Evolutionary conservation across 2,797 vertebrate species (phyloP).

Genomic region (Paguma larvata): DNA sequence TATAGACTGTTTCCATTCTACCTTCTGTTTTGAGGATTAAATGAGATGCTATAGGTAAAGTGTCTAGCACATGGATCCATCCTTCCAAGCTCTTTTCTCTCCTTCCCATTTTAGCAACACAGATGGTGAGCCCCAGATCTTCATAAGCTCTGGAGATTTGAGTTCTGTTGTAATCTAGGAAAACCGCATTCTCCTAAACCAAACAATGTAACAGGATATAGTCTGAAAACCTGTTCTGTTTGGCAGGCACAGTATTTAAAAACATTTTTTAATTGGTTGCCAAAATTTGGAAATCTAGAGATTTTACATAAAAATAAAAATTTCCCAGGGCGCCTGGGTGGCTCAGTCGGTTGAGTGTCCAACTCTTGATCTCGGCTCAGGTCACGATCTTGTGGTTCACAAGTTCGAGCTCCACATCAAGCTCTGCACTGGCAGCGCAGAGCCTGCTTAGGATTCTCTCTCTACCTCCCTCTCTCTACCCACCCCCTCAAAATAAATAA

Average conservation of each 20-base stretch:
- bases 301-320: conserved; percentile 35
- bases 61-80: background rate
- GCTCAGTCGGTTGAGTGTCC: too few species aligned
- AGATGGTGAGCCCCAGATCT: conserved; percentile 45
- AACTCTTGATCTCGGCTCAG: too few species aligned
- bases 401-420: too few species aligned
- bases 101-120: conserved; percentile 65
- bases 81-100: background rate
- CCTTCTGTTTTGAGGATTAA: conserved; percentile 33
- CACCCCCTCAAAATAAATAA: too few species aligned
- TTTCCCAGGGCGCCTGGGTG: background rate
- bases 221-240: conserved; percentile 67
- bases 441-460: too few species aligned
- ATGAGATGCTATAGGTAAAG: background rate
- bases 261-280: conserved; percentile 59
- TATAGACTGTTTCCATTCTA: background rate
- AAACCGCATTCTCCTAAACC: conserved; percentile 60
- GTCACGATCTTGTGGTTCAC: too few species aligned
- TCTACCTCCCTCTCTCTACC: too few species aligned
- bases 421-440: too few species aligned
- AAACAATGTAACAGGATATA: background rate
- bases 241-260: conserved; percentile 62
- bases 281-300: conserved; percentile 49
- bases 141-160: background rate
- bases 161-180: conserved; percentile 26